Percentiles rank a stretch among this genome's conserved stretches.
Evolutionary conservation across 1,140 invertebrate genomes (phyloP).

Genomic region (Drosophila equinoxialis): DNA sequence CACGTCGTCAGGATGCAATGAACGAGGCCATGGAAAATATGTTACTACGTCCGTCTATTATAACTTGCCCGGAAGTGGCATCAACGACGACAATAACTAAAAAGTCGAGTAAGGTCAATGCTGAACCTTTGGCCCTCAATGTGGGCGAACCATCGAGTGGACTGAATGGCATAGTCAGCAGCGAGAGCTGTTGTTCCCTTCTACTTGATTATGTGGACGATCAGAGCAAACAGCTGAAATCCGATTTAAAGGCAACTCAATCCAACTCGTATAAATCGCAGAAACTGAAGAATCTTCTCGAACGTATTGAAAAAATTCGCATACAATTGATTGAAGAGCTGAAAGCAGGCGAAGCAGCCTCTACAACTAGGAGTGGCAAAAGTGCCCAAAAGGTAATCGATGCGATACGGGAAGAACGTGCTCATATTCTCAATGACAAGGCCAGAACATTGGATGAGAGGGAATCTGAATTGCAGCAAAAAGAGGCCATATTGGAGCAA

Average conservation of each 20-base stretch:
- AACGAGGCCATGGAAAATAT: conserved; percentile 71
- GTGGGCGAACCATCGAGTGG: conserved; percentile 37
- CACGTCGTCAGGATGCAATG: conserved; percentile 68
- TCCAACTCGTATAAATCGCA: conserved; percentile 49
- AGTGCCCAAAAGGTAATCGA: conserved; percentile 62
- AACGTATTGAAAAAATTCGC: conserved; percentile 66
- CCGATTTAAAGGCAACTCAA: conserved; percentile 54
- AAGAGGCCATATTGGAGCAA: conserved; percentile 69
- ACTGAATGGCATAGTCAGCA: conserved; percentile 29
- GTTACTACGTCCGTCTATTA: conserved; percentile 66
- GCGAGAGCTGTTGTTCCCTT: conserved; percentile 63
- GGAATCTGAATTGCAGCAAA: conserved; percentile 59
- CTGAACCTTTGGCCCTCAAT: conserved; percentile 44
- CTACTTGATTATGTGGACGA: conserved; percentile 75
- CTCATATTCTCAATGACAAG: conserved; percentile 41
- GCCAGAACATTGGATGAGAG: conserved; percentile 43
- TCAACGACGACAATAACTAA: not conserved
- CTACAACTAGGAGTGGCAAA: conserved; percentile 20
- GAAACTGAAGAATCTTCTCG: conserved; percentile 55
- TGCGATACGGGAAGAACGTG: conserved; percentile 61
- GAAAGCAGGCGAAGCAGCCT: conserved; percentile 41
- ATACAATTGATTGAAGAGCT: conserved; percentile 57
- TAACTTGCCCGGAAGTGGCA: conserved; percentile 69
- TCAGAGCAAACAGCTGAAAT: conserved; percentile 66
- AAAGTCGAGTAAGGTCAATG: not conserved